These are phyloP conservation scores for Drymonia ruficornis DNA, from an alignment of 2,888 invertebrate species.

Conservation along the genomic window DNA sequence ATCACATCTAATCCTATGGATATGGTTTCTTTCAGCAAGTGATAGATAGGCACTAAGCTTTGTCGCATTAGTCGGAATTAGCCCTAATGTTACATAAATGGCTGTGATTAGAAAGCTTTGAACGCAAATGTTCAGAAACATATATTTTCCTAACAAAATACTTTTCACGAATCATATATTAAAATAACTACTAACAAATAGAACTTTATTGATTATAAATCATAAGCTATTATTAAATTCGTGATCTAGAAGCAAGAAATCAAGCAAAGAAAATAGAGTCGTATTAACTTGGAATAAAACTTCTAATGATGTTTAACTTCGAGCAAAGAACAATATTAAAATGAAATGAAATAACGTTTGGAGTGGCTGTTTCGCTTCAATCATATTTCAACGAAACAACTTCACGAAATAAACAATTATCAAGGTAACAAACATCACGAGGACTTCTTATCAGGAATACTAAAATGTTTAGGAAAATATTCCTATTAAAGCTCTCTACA, in stretches of 20 bases:
- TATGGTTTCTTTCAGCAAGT: too few species aligned
- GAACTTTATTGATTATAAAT: not conserved
- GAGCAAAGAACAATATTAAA: conserved; percentile 20
- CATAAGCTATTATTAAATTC: not conserved
- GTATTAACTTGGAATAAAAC: conserved; percentile 19
- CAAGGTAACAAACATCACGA: not conserved
- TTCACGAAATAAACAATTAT: conserved; percentile 3
- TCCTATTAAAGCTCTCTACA: conserved; percentile 4
- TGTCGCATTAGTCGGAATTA: too few species aligned
- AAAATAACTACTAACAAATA: too few species aligned
- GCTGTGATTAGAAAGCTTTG: too few species aligned
- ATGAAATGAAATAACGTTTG: conserved; percentile 20
- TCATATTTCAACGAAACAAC: conserved; percentile 8
- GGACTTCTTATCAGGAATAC: not conserved
- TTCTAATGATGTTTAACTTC: conserved; percentile 28
- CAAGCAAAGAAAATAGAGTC: conserved; percentile 11
- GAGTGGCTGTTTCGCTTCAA: conserved; percentile 7
- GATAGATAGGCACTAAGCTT: too few species aligned
- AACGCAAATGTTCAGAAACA: too few species aligned
- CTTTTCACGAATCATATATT: too few species aligned
- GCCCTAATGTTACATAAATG: too few species aligned
- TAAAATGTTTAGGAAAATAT: conserved; percentile 12
- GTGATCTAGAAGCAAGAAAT: conserved; percentile 7
- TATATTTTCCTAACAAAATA: too few species aligned
- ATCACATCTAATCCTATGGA: too few species aligned